A percentile compares a stretch with the other conserved stretches of the same genome.
Conservation (phyloP, 2,113 vertebrate species). For the Pomatorhinus ruficollis region DNA sequence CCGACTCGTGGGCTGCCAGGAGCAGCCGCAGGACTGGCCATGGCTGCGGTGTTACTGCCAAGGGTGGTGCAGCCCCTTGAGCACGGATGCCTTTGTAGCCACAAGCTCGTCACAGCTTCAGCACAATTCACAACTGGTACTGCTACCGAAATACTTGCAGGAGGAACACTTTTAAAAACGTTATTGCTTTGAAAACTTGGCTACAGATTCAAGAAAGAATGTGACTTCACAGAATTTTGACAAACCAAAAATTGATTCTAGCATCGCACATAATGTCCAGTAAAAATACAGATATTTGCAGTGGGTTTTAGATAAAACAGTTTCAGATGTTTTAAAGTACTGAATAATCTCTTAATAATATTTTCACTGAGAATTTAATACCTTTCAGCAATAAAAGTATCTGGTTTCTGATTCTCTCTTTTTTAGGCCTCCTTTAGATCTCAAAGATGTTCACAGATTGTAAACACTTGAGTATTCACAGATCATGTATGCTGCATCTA, state of each 20-base stretch:
- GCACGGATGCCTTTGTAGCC: not conserved
- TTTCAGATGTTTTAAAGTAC: not conserved
- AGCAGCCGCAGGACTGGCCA: accelerated
- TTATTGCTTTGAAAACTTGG: not conserved
- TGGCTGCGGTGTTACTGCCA: not conserved
- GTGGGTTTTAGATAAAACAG: not conserved
- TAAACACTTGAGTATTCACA: not conserved
- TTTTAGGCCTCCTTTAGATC: not conserved
- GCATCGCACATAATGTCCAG: not conserved
- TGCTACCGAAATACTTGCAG: not conserved
- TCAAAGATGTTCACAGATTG: not conserved
- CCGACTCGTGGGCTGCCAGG: accelerated
- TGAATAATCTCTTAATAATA: not conserved
- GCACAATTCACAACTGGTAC: not conserved
- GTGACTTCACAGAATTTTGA: not conserved
- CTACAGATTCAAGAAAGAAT: not conserved
- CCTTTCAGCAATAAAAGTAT: not conserved
- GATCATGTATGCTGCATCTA: not conserved
- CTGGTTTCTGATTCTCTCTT: not conserved
- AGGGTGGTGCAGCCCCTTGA: not conserved
- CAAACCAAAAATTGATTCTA: not conserved
- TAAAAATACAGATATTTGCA: not conserved
- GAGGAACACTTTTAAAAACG: accelerated
- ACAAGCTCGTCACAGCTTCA: not conserved
- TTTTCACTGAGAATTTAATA: not conserved